These are phyloP conservation scores for Cheilosia pagana DNA, from an alignment of 2,888 invertebrate genomes.

Conservation along the genomic window DNA sequence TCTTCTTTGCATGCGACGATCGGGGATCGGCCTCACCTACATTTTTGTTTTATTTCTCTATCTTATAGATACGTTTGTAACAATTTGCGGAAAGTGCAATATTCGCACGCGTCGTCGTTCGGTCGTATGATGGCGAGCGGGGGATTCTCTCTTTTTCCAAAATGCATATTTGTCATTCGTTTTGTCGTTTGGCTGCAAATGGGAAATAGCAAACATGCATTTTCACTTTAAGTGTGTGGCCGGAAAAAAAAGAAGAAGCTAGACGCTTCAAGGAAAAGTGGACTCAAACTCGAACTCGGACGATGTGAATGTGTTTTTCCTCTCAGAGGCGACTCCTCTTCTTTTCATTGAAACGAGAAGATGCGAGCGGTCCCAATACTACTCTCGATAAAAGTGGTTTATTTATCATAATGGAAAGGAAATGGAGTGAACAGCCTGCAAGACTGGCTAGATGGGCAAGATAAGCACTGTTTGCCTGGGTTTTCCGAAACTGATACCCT, in stretches of 20 bases:
- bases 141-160: slow-evolving; percentile 32
- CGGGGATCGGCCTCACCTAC: slow-evolving; percentile 56
- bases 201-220: slow-evolving; percentile 50
- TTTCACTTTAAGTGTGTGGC: slow-evolving; percentile 54
- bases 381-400: slow-evolving; percentile 35
- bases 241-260: neutral
- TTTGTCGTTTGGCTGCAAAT: slow-evolving; percentile 45
- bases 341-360: slow-evolving; percentile 31
- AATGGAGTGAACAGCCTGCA: slow-evolving; percentile 44
- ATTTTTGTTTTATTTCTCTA: slow-evolving; percentile 37
- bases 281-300: slow-evolving; percentile 20
- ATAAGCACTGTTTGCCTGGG: slow-evolving; percentile 31
- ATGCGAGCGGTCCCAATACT: slow-evolving; percentile 22
- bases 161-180: slow-evolving; percentile 68
- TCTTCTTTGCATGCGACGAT: slow-evolving; percentile 60
- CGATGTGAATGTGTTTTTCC: slow-evolving; percentile 5
- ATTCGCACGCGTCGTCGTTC: slow-evolving; percentile 40
- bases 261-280: slow-evolving; percentile 43
- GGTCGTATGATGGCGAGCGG: neutral
- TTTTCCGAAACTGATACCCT: slow-evolving; percentile 28
- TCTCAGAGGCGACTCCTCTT: slow-evolving; percentile 42
- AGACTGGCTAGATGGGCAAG: slow-evolving; percentile 18
- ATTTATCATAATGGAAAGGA: slow-evolving; percentile 35
- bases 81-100: slow-evolving; percentile 61
- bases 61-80: slow-evolving; percentile 53